Evolutionary conservation across 2,797 vertebrate species (phyloP).

Genomic region (Neoniphon sammara): DNA sequence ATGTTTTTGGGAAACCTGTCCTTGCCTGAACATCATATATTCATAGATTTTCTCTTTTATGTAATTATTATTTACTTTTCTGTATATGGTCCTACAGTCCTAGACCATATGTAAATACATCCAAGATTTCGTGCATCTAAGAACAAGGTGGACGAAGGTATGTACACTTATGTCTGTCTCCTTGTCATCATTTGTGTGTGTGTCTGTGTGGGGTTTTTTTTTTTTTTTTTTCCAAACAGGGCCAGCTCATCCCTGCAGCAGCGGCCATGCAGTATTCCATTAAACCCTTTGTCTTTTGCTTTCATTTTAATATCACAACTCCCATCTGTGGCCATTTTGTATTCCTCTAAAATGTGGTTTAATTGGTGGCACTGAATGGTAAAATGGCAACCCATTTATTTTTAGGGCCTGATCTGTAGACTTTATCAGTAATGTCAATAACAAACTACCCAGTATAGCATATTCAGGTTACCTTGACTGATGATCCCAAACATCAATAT

Average conservation of each 20-base stretch:
- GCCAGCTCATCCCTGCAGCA: constrained; percentile 19
- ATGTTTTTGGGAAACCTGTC: constrained; percentile 43
- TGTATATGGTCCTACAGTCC: constrained; percentile 14
- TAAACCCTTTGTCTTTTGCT: constrained; percentile 3
- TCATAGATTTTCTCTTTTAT: constrained; percentile 39
- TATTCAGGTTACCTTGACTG: not conserved
- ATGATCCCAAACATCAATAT: constrained; percentile 5
- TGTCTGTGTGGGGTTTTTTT: too few relatives aligned
- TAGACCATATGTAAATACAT: constrained; percentile 77
- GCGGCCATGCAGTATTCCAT: constrained; percentile 31
- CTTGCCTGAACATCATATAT: constrained; percentile 69
- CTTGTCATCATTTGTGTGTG: constrained; percentile 25
- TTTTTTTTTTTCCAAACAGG: constrained; percentile 3
- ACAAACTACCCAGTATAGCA: not conserved
- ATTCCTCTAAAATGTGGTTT: constrained; percentile 5
- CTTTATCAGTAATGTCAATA: not conserved
- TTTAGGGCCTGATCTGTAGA: not conserved
- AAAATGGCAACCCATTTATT: not conserved
- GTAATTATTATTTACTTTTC: constrained; percentile 3
- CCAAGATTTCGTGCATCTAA: constrained; percentile 80
- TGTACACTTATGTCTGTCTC: constrained; percentile 75
- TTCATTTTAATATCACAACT: constrained; percentile 7
- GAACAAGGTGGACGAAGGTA: constrained; percentile 76
- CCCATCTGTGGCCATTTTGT: constrained; percentile 8
- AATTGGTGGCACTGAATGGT: not conserved